Base-by-base conservation (phyloP, 2,888 invertebrate genomes). In the Perdita meconis region DNA sequence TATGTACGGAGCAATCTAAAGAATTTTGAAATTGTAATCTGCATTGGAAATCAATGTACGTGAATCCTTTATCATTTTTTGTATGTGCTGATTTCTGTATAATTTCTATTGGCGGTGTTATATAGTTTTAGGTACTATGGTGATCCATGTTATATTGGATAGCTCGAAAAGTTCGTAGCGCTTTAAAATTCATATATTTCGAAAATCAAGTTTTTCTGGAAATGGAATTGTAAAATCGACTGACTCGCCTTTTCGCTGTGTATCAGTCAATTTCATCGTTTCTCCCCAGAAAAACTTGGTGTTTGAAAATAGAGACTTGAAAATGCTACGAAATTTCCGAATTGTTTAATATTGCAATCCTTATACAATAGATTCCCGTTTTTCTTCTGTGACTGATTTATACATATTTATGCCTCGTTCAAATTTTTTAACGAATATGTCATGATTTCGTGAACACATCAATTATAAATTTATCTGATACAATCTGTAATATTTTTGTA, bases 401-500 rank as follows among this genome's bases (percentile, higher is more conserved):
- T 55, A 72, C 72, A 56, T 72, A 60, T 74, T 40, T 68, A 61
- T 68, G 53, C 56, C 47, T 76, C 56, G 55, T 70, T 60, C 67
- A 53, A 51, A 56, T 72, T 55, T 65, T 50, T 53, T 68, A 30
- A 56, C 61, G 30, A 61, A 34, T 26, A 3, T n/a, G 42, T 38
- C 8, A 40, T 38, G 12, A 70, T 71, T 57, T 47, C 16, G 12
- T 50, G 40, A 22, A 16, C 10, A 13, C 53, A 8, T n/a, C 1
- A 10, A 5, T 16, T 3, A n/a, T 6, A 13, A 16, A 55, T 34
- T 10, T 53, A n/a, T 47, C n/a, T 36, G 40, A 5, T 53, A n/a
- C 6, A 59, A 50, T 22, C 22, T 69, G 1, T 2, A 1, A 51
- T 66, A 60, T 71, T 26, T 77, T 86, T 89, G 75, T 91, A 96